Evolutionary conservation across 1,140 invertebrate species (phyloP).

Genomic region (Asobara japonica): DNA sequence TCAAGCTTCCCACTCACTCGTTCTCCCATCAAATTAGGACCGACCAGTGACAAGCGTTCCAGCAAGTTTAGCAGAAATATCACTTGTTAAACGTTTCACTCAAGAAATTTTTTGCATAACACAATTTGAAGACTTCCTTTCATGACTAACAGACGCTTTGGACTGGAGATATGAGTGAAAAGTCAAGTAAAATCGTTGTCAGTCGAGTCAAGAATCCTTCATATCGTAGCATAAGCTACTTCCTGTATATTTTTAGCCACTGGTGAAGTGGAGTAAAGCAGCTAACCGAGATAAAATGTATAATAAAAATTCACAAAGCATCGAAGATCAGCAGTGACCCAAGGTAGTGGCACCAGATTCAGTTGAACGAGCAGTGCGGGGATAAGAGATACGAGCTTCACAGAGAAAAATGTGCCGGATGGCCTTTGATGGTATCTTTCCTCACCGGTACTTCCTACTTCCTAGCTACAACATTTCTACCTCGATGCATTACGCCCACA

Average conservation of each 20-base stretch:
- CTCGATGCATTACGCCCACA: slow-evolving; percentile 5
- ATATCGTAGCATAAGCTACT: not conserved
- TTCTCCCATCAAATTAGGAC: too few species aligned
- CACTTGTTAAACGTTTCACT: too few species aligned
- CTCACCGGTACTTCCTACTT: not conserved
- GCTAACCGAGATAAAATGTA: slow-evolving; percentile 10
- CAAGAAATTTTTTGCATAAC: too few species aligned
- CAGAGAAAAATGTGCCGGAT: not conserved
- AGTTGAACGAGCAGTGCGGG: not conserved
- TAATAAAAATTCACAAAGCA: slow-evolving; percentile 9
- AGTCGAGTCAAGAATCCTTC: too few species aligned
- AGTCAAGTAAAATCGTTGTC: too few species aligned
- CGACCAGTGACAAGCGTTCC: too few species aligned
- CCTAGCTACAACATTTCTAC: slow-evolving; percentile 9
- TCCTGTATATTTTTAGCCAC: not conserved
- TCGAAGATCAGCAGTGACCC: not conserved
- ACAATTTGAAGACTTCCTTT: too few species aligned
- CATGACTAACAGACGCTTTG: too few species aligned
- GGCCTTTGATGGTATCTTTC: slow-evolving; percentile 8
- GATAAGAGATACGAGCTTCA: slow-evolving; percentile 5
- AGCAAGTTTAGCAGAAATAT: too few species aligned
- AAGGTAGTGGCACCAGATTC: not conserved
- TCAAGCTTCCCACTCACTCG: too few species aligned
- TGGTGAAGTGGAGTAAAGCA: not conserved
- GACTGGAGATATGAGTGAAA: too few species aligned